A percentile compares a stretch with the other conserved stretches of the same genome.
phyloP scores from a whole-genome alignment of 2,113 vertebrate genomes.

The Mastomys natalensis region DNA sequence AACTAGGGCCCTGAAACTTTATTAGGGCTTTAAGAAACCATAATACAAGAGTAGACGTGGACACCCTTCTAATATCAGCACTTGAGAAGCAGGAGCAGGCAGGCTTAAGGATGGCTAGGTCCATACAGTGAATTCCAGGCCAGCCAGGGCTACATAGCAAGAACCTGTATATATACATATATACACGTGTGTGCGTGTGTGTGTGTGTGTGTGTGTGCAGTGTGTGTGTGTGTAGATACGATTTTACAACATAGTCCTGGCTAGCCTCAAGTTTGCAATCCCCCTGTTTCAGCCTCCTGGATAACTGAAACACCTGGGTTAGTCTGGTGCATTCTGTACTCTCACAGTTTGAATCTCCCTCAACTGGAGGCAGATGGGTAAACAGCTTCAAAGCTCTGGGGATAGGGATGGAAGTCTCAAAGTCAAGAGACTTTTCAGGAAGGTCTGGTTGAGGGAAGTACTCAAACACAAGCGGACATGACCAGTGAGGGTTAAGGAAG shows the following conservation, averaged over 20 bases:
- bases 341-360: neutral
- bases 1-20: neutral
- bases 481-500: neutral
- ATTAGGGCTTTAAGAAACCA: neutral
- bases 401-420: neutral
- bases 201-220: neutral
- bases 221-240: neutral
- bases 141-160: neutral
- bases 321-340: accelerated
- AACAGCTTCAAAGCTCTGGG: too few relatives aligned
- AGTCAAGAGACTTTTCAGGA: neutral
- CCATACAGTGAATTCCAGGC: neutral
- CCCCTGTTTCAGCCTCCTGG: neutral
- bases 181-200: too few relatives aligned
- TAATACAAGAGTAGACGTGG: too few relatives aligned
- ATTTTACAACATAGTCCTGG: neutral
- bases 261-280: neutral
- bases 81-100: neutral
- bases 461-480: neutral
- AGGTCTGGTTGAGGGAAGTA: neutral
- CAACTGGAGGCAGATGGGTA: neutral
- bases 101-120: too few relatives aligned
- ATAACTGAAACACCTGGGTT: neutral
- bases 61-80: neutral
- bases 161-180: too few relatives aligned